Evolutionary conservation across 1,140 invertebrate species (phyloP).

Genomic region (Idris sp.): DNA sequence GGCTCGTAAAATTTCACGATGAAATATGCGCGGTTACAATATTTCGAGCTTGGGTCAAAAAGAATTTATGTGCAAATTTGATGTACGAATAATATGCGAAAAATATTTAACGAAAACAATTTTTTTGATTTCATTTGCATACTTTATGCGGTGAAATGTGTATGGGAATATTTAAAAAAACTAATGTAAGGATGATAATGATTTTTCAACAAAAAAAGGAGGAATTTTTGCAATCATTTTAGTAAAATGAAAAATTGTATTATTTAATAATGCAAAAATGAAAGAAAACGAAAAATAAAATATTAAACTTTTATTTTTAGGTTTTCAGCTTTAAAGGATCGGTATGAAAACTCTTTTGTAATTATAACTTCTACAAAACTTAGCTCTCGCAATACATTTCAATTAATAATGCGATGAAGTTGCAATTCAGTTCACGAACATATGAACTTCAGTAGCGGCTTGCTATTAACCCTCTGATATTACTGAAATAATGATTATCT

Average conservation of each 20-base stretch:
- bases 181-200: too few species aligned
- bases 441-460: conserved; percentile 9
- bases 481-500: conserved; percentile 19
- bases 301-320: neutral
- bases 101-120: too few species aligned
- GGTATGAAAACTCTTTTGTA: conserved; percentile 20
- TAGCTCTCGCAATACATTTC: conserved; percentile 24
- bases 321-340: conserved; percentile 15
- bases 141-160: too few species aligned
- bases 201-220: too few species aligned
- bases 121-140: too few species aligned
- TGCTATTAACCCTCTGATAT: conserved; percentile 29
- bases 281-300: too few species aligned
- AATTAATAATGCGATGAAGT: conserved; percentile 39
- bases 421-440: conserved; percentile 36
- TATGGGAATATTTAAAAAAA: too few species aligned
- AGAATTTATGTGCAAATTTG: neutral
- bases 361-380: conserved; percentile 32
- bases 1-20: conserved; percentile 2
- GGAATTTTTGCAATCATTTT: too few species aligned
- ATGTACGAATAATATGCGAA: neutral
- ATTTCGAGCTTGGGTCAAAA: too few species aligned
- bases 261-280: too few species aligned
- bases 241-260: too few species aligned
- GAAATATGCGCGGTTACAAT: conserved; percentile 1